phyloP scores from a whole-genome alignment of 2,797 vertebrate species.

The Allobates femoralis region DNA sequence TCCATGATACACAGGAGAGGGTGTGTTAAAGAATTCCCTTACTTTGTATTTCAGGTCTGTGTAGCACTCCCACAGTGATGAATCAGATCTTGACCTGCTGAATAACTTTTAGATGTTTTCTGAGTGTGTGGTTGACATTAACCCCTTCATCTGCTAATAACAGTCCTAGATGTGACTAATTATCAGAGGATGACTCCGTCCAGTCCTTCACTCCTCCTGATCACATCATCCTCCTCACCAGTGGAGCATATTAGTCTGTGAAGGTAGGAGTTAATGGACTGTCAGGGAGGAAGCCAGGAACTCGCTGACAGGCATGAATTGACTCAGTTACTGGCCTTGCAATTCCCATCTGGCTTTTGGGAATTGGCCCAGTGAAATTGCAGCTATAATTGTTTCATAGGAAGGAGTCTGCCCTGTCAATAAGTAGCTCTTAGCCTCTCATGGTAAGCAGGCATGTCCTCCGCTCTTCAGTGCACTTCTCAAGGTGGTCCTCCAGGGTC shows the following conservation, averaged over 20 bases:
- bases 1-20: too few relatives aligned
- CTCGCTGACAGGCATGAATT: slow-evolving; percentile 31
- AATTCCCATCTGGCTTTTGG: slow-evolving; percentile 35
- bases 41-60: not conserved
- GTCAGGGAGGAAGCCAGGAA: slow-evolving; percentile 37
- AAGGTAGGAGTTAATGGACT: slow-evolving; percentile 45
- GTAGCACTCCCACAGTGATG: not conserved
- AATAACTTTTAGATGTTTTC: not conserved
- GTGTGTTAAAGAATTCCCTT: too few relatives aligned
- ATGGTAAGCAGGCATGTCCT: slow-evolving; percentile 6
- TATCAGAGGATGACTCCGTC: not conserved
- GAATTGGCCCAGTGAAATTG: slow-evolving; percentile 8
- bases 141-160: not conserved
- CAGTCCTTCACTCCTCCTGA: not conserved
- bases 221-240: not conserved
- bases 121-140: not conserved
- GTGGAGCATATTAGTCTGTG: slow-evolving; percentile 10
- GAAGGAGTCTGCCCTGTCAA: slow-evolving; percentile 17
- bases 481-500: slow-evolving; percentile 6
- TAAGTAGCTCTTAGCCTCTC: slow-evolving; percentile 13
- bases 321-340: slow-evolving; percentile 14
- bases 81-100: not conserved
- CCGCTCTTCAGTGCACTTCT: not conserved
- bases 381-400: slow-evolving; percentile 29
- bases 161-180: not conserved